Evolutionary conservation across 2,888 invertebrate genomes (phyloP).

Genomic region (Xylocampa areola): DNA sequence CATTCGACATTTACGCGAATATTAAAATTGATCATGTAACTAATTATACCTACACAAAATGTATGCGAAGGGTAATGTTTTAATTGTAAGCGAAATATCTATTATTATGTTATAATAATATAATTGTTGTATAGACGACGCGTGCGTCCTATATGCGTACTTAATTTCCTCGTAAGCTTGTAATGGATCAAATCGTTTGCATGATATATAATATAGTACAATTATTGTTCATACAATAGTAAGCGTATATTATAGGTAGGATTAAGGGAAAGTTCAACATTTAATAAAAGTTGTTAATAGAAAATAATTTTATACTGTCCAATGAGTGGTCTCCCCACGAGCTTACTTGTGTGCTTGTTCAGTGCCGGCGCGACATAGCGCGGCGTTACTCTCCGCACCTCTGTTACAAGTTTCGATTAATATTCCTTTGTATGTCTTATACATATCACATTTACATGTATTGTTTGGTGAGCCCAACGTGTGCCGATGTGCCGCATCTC

Average conservation of each 20-base stretch:
- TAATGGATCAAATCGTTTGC: conserved; percentile 74
- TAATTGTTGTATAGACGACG: conserved; percentile 61
- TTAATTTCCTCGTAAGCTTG: conserved; percentile 72
- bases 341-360: conserved; percentile 63
- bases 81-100: conserved; percentile 69
- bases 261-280: conserved; percentile 61
- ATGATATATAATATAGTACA: conserved; percentile 56
- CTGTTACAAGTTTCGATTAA: conserved; percentile 40
- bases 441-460: conserved; percentile 60
- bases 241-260: conserved; percentile 53
- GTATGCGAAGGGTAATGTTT: conserved; percentile 72
- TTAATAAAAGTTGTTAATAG: conserved; percentile 75
- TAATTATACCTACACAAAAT: conserved; percentile 64
- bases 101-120: conserved; percentile 61
- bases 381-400: conserved; percentile 37
- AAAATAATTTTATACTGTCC: conserved; percentile 77
- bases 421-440: conserved; percentile 59
- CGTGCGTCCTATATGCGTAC: conserved; percentile 52
- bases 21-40: conserved; percentile 52
- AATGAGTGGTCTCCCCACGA: conserved; percentile 68
- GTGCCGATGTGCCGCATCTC: conserved; percentile 41
- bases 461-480: conserved; percentile 23
- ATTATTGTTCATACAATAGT: conserved; percentile 62
- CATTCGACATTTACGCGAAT: conserved; percentile 47
- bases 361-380: background rate